Base-by-base conservation (phyloP, 2,797 vertebrate genomes). In the Schizothorax lantsangensis region DNA sequence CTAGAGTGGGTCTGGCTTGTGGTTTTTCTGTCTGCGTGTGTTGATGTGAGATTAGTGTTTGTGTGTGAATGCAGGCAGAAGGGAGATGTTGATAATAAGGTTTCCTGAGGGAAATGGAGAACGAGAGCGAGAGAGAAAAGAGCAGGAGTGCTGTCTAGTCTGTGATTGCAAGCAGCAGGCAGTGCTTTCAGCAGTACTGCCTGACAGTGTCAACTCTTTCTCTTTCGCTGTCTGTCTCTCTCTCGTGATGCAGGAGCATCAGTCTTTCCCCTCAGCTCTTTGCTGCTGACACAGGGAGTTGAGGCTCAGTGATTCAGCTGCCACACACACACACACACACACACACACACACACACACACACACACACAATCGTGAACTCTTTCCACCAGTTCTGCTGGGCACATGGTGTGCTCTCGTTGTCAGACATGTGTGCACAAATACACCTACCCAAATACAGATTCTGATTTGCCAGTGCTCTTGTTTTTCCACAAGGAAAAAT, bases 1-100 rank as follows among this genome's bases (percentile, higher is more conserved):
- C 90, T 92, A 89, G 90, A 93, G 92, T 93, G 94, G 94, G 94
- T 94, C 94, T 93, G 92, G 94, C 91, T 72, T 73, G 85, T 75
- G 45, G 74, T 84, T 84, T 87, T 86, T 64, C 71, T 88, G 84
- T 40, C 47, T 72, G 84, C 75, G 79, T 66, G 77, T 81, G 73
- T 88, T 66, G 15, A 59, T 82, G 84, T 79, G 88, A 84, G 86
- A 87, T 86, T 79, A 79, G 59, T 73, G 54, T 85, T 84, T 83
- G 77, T 57, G 81, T 85, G 79, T 83, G 82, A 81, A 85, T 81
- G 79, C 68, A 47, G 71, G 52, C 69, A 79, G 54, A 79, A 57
- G 81, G 81, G 89, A 91, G 77, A 26, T 84, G 90, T 93, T 90
- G 93, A 91, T 92, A 92, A 89, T 92, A 92, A 94, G 86, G 45